Base-by-base conservation (phyloP, 2,113 vertebrate species). In the Pantherophis guttatus region DNA sequence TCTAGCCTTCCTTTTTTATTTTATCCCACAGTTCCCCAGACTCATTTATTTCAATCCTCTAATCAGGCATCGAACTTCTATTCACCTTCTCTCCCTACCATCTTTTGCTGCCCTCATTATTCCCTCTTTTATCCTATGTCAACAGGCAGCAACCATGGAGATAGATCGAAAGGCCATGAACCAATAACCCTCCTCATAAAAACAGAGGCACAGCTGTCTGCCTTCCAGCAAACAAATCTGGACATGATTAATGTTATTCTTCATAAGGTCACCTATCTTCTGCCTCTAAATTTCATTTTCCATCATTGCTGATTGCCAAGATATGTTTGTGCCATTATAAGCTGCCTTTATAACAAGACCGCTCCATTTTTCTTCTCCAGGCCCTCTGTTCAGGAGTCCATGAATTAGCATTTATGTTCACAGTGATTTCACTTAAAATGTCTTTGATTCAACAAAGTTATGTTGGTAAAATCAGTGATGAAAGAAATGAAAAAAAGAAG, bases 261-360 rank as follows among this genome's bases (percentile, higher is more conserved):
- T 93, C 81, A 90, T 62, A 52, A 93, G 55, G 87, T 95, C 93
- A 92, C 59, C 39, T 91, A 93, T n/a, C 33, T 0, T 0, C 24
- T 90, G 85, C 88, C 92, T 65, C 90, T 59, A 90, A 93, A 95
- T 94, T 90, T 92, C 44, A 54, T 94, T 92, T 94, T 94, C 93
- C 85, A 9, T 87, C 91, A 89, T 59, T 95, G 29, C 55, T 62
- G 86, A 89, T 93, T 93, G 44, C 50, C 87, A 15, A 52, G 88
- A 88, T 89, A 57, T 8, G 10, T 48, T 75, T 33, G 10, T 50
- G 81, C 91, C 0, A 0, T 3, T 88, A 88, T 58, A n/a, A 89
- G 75, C 86, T 39, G 93, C 58, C 90, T 93, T 92, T 87, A 57
- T 13, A 91, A 81, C 13, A 85, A 54, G 8, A 1, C 59, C 62